These are phyloP conservation scores for Brachionus calyciflorus DNA, from an alignment of 1,140 invertebrate species.

Conservation along the genomic window DNA sequence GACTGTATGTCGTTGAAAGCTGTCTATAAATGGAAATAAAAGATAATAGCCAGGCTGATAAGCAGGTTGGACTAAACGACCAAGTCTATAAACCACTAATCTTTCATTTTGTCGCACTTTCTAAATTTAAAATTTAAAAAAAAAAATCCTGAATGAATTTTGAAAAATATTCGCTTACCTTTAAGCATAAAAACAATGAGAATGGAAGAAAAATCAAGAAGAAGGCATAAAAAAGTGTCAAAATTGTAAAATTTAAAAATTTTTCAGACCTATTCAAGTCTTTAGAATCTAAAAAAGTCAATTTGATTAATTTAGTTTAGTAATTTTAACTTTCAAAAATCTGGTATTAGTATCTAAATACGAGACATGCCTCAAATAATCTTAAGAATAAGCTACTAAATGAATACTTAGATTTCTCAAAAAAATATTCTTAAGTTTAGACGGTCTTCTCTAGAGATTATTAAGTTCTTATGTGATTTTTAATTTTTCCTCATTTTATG, in stretches of 20 bases:
- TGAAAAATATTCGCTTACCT: not conserved
- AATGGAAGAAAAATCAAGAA: slow-evolving; percentile 22
- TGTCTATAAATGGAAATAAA: slow-evolving; percentile 39
- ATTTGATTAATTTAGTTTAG: no score
- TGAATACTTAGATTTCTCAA: no score
- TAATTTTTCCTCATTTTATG: no score
- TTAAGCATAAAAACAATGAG: slow-evolving; percentile 10
- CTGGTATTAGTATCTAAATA: no score
- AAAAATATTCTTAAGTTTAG: no score
- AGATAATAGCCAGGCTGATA: slow-evolving; percentile 17
- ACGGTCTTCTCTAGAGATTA: no score
- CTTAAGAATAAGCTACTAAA: no score
- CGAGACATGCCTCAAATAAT: no score
- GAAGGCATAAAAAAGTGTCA: not conserved
- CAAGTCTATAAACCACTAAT: slow-evolving; percentile 45
- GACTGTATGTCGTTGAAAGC: not conserved
- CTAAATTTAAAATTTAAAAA: not conserved
- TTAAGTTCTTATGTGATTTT: no score
- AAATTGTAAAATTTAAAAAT: not conserved
- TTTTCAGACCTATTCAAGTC: not conserved
- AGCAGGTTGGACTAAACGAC: not conserved
- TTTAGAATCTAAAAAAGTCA: not conserved
- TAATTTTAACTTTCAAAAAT: no score
- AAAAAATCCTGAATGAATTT: not conserved
- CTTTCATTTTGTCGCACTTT: slow-evolving; percentile 39